These are phyloP conservation scores for Chionoecetes opilio DNA, from an alignment of 1,140 invertebrate genomes.

Conservation along the genomic window DNA sequence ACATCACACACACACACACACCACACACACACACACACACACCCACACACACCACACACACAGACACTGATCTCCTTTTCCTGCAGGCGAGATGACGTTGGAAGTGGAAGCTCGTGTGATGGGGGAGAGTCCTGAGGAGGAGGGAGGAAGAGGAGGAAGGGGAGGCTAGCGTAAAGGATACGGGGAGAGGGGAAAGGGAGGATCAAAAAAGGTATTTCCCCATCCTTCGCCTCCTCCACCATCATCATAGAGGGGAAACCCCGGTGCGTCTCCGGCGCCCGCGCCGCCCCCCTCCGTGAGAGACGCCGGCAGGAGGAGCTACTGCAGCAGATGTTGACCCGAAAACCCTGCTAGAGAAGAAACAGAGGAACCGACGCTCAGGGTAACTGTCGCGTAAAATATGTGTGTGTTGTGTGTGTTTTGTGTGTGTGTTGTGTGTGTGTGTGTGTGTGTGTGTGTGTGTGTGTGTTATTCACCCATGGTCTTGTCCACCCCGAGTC, in stretches of 20 bases:
- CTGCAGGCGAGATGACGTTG: slow-evolving; percentile 59
- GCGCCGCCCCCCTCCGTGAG: neutral
- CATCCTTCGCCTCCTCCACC: neutral
- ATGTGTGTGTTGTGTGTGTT: too few species aligned
- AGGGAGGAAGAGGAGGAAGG: neutral
- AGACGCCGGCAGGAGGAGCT: slow-evolving; percentile 59
- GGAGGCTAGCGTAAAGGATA: neutral
- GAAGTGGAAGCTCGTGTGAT: slow-evolving; percentile 69
- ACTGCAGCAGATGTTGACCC: slow-evolving; percentile 73
- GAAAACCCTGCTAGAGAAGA: slow-evolving; percentile 75
- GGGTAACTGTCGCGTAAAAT: slow-evolving; percentile 49
- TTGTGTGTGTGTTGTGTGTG: too few species aligned
- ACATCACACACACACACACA: neutral
- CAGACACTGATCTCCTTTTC: too few species aligned
- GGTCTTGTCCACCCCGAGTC: too few species aligned
- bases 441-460: too few species aligned
- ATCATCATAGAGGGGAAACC: neutral
- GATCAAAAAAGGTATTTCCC: too few species aligned
- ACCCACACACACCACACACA: neutral
- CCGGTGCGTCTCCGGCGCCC: slow-evolving; percentile 51
- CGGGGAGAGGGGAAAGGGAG: neutral
- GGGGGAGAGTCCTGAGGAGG: slow-evolving; percentile 69
- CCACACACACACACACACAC: neutral
- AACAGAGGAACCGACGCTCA: slow-evolving; percentile 71
- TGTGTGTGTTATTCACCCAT: too few species aligned